Evolutionary conservation across 1,140 invertebrate genomes (phyloP).

Genomic region (Drosophila pallidifrons): DNA sequence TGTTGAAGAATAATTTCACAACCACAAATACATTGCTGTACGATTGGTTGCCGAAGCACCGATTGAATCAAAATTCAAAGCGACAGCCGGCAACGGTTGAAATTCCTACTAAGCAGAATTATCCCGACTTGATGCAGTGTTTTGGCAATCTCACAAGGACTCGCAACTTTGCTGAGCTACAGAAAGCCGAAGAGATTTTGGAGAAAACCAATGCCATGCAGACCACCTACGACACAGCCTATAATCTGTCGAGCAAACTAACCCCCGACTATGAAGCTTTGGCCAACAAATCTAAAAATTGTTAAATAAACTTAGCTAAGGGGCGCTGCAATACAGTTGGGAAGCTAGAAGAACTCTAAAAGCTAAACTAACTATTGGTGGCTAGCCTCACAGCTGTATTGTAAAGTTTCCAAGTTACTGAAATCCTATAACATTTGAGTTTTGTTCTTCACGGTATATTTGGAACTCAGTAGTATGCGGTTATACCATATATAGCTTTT

Average conservation of each 20-base stretch:
- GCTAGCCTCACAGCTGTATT: conserved; percentile 29
- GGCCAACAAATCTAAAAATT: background rate
- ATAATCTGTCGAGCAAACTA: conserved; percentile 5
- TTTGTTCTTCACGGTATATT: too few species aligned
- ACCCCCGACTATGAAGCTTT: background rate
- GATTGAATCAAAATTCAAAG: background rate
- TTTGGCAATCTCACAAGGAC: conserved; percentile 59
- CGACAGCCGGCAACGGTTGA: background rate
- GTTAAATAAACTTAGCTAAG: conserved; percentile 3
- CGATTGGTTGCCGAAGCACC: conserved; percentile 44
- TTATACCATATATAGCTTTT: too few species aligned
- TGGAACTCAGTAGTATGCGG: too few species aligned
- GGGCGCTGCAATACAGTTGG: conserved; percentile 22
- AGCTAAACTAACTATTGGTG: background rate
- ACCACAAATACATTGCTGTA: conserved; percentile 57
- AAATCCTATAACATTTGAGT: background rate
- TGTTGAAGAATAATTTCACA: conserved; percentile 50
- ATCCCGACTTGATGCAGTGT: conserved; percentile 46
- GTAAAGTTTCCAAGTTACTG: background rate
- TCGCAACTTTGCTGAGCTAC: conserved; percentile 9
- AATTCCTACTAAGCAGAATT: background rate
- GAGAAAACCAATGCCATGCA: conserved; percentile 15
- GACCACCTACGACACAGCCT: conserved; percentile 41
- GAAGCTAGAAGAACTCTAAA: background rate
- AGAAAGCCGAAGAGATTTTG: background rate